phyloP scores from a whole-genome alignment of 1,140 invertebrate genomes.

The Caerostris extrusa region DNA sequence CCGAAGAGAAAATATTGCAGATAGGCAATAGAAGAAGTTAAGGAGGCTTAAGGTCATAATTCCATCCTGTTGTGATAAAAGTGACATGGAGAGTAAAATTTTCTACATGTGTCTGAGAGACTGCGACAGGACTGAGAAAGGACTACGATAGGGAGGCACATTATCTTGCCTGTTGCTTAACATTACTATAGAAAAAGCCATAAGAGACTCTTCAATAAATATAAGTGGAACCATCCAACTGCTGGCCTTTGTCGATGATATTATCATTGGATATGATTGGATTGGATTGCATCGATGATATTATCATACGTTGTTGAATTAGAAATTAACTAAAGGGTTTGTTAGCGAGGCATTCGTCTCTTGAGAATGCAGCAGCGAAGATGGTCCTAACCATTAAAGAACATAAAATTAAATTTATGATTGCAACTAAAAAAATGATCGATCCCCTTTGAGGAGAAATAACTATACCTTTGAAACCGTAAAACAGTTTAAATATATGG shows the following conservation, averaged over 20 bases:
- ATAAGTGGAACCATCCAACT: constrained; percentile 32
- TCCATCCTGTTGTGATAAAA: background rate
- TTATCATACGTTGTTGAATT: too few species aligned
- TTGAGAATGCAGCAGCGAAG: too few species aligned
- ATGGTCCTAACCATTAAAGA: background rate
- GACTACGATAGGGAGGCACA: background rate
- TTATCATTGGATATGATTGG: background rate
- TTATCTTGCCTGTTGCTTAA: background rate
- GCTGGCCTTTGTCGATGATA: constrained; percentile 28
- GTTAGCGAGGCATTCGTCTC: background rate
- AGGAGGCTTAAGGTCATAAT: too few species aligned
- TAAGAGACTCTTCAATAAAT: background rate
- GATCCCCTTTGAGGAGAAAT: too few species aligned
- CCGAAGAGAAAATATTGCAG: too few species aligned
- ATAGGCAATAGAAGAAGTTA: too few species aligned
- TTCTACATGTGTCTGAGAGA: background rate
- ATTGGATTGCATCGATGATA: too few species aligned
- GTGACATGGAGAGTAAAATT: background rate
- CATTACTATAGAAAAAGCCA: constrained; percentile 2
- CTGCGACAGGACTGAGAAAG: background rate
- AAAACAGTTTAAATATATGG: background rate
- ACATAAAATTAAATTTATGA: background rate
- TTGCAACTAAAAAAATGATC: too few species aligned
- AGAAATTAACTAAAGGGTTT: background rate
- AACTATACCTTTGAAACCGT: too few species aligned